These are phyloP conservation scores for Bruchidius siliquastri DNA, from an alignment of 2,888 invertebrate genomes.

Conservation along the genomic window DNA sequence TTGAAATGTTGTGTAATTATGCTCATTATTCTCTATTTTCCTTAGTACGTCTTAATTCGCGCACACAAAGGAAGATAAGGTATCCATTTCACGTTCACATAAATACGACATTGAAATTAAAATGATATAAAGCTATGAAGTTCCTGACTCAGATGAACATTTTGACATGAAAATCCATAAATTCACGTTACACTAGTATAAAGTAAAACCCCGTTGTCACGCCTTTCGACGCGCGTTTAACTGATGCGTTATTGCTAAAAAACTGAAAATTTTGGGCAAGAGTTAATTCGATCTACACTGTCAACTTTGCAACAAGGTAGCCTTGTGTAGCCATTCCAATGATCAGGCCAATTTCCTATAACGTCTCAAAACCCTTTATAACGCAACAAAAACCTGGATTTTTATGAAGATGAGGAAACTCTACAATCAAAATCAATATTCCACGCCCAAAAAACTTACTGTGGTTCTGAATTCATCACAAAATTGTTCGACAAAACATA, in stretches of 20 bases:
- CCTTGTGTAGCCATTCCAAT: conserved; percentile 16
- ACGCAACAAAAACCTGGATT: conserved; percentile 4
- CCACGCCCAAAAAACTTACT: conserved; percentile 25
- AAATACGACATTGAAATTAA: conserved; percentile 38
- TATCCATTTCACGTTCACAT: conserved; percentile 36
- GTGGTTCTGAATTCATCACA: conserved; percentile 21
- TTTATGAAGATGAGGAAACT: conserved; percentile 9
- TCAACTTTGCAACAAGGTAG: conserved; percentile 36
- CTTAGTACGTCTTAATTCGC: not conserved
- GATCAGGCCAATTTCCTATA: conserved; percentile 21
- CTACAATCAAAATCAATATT: not conserved
- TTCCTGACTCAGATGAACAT: conserved; percentile 33
- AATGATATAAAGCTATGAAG: conserved; percentile 40
- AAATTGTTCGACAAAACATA: conserved; percentile 32
- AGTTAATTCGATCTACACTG: conserved; percentile 30
- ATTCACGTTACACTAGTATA: conserved; percentile 25
- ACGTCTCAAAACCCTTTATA: conserved; percentile 15
- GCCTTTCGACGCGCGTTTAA: conserved; percentile 8
- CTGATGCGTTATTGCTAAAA: conserved; percentile 15
- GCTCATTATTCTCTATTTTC: not conserved
- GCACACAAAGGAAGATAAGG: conserved; percentile 31
- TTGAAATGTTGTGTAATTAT: not conserved
- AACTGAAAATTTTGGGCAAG: conserved; percentile 15
- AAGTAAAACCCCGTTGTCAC: conserved; percentile 23
- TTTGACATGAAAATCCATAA: conserved; percentile 23